Evolutionary conservation across 1,140 invertebrate genomes (phyloP), one percentile per base, ranked within the genome.

Genomic region (Ceratina calcarata): DNA sequence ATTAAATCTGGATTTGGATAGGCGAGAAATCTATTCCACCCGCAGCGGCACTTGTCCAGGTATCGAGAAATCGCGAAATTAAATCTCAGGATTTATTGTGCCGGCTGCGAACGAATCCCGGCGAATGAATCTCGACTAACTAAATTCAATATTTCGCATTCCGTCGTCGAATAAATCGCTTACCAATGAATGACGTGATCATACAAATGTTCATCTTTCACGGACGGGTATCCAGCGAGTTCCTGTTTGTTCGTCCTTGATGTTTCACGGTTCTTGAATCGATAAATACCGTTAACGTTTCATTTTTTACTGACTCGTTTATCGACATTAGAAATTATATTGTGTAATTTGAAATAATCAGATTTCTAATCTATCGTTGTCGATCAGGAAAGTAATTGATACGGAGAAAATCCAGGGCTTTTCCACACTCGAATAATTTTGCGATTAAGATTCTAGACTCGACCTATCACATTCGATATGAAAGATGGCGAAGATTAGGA

Each of bases 1-100:
- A 81, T 81, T 81, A 81, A 77, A 81, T 81, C 73, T 77, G 60
- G 65, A 58, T 77, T 57, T 58, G 79, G 79, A 70, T 77, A 76
- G 73, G 74, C 74, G 60, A 53, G 67, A 81, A 65, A 78, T 60
- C 67, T 67, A 77, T 70, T 67, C 67, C 51, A 18, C 37, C 1
- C 20, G 13, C n/a, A 13, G 72, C 6, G 68, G 62, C 68, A 72
- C n/a, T 78, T 45, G 60, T 53, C 55, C 22, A 2, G 22, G 0
- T 10, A 45, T 45, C 24, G 8, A 20, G 20, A 20, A 71, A 78
- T 78, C 68, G 60, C 49, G 70, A 64, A 78, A 62, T 78, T 37
- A 78, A 71, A 78, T 78, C 76, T 78, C 13, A 8, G 22, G 45
- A 77, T 71, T 62, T 71, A 71, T 51, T 37, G 27, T 22, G 13